These are phyloP conservation scores for Gisinianus flammeolus DNA, from an alignment of 2,888 invertebrate genomes.

Conservation along the genomic window DNA sequence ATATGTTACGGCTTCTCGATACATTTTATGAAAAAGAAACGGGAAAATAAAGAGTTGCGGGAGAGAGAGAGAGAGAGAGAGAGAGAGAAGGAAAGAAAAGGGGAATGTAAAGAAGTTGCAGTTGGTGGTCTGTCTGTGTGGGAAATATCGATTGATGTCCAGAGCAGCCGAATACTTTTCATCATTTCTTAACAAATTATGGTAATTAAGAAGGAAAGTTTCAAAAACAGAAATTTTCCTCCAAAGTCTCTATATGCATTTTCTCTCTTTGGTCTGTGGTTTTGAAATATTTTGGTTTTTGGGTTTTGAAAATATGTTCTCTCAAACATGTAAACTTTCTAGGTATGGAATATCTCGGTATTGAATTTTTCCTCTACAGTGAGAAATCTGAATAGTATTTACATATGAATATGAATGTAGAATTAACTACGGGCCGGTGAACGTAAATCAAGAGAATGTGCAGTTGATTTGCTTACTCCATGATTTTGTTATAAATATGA, in stretches of 20 bases:
- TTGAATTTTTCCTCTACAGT: not conserved
- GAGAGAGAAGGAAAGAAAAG: too few species aligned
- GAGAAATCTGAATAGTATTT: not conserved
- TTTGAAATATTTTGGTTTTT: too few species aligned
- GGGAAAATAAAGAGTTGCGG: not conserved
- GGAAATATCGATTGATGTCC: conserved; percentile 50
- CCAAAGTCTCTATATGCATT: not conserved
- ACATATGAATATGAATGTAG: too few species aligned
- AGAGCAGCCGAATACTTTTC: conserved; percentile 52
- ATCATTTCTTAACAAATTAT: conserved; percentile 58
- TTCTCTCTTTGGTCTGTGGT: too few species aligned
- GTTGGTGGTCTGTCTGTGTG: not conserved
- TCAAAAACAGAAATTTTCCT: conserved; percentile 56
- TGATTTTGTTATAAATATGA: conserved; percentile 8
- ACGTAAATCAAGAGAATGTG: not conserved
- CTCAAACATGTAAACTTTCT: not conserved
- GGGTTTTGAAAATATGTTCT: not conserved
- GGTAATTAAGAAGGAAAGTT: conserved; percentile 58
- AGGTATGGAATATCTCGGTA: not conserved
- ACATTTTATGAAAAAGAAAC: conserved; percentile 10
- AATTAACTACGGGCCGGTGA: not conserved
- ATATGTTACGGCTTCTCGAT: too few species aligned
- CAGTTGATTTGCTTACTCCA: not conserved
- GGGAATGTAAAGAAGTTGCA: conserved; percentile 22
- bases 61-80: too few species aligned